A percentile compares a stretch with the other conserved stretches of the same genome.
Conservation (phyloP, 2,797 vertebrate genomes). For the Enteromius anoplus region DNA sequence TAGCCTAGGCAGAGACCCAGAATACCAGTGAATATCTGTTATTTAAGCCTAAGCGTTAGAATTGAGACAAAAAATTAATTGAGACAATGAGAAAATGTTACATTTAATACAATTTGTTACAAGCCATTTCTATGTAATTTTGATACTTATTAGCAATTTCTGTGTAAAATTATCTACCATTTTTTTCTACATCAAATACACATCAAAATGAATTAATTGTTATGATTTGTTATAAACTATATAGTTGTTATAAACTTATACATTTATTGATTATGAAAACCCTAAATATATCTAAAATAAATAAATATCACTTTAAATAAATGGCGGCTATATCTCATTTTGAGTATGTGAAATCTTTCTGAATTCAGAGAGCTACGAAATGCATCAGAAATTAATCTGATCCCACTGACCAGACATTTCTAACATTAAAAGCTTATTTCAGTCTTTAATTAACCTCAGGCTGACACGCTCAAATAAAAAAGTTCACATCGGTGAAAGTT, state of each 20-base stretch:
- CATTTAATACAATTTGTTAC: not conserved
- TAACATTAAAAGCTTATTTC: not conserved
- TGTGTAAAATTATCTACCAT: not conserved
- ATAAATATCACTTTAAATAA: not conserved
- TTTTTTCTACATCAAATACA: not conserved
- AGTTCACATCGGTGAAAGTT: not conserved
- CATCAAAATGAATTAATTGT: not conserved
- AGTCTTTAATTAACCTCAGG: not conserved
- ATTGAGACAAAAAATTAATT: not conserved
- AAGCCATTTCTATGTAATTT: not conserved
- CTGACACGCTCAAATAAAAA: not conserved
- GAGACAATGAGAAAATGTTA: not conserved
- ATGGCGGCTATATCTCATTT: not conserved
- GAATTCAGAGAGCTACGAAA: constrained; percentile 2
- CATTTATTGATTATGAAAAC: not conserved
- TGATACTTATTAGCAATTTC: not conserved
- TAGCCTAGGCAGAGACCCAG: not conserved
- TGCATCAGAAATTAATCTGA: not conserved
- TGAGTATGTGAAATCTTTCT: not conserved
- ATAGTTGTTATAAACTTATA: not conserved
- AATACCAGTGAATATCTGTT: not conserved
- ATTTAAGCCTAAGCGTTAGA: not conserved
- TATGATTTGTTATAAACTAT: not conserved
- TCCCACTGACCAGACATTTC: not conserved
- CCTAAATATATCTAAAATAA: too few species aligned